These are phyloP conservation scores for Aphidius ervi DNA, from an alignment of 1,140 invertebrate species.

Conservation along the genomic window DNA sequence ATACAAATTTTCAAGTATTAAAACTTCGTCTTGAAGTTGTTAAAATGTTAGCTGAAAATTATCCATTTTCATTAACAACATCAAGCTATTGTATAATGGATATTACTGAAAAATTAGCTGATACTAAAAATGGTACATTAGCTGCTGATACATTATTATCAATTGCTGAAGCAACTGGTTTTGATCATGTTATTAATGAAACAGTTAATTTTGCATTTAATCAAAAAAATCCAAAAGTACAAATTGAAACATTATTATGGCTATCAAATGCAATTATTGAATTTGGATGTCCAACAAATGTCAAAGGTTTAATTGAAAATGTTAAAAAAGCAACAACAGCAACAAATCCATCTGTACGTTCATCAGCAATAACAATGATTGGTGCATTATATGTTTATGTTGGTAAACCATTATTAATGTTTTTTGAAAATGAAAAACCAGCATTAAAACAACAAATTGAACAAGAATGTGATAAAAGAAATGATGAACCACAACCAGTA, in stretches of 20 bases:
- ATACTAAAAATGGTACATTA: constrained; percentile 71
- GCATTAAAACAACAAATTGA: constrained; percentile 81
- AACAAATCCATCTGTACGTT: constrained; percentile 78
- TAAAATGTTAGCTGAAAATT: constrained; percentile 72
- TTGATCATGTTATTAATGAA: constrained; percentile 72
- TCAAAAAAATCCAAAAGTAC: constrained; percentile 90
- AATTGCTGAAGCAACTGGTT: constrained; percentile 71
- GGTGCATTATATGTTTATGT: constrained; percentile 78
- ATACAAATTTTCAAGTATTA: constrained; percentile 91
- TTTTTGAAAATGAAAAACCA: constrained; percentile 85
- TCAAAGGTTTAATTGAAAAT: constrained; percentile 74
- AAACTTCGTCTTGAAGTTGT: constrained; percentile 78
- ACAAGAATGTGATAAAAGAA: constrained; percentile 79
- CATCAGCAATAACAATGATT: constrained; percentile 64
- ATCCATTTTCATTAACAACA: constrained; percentile 67
- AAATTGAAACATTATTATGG: constrained; percentile 80
- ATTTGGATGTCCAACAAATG: constrained; percentile 78
- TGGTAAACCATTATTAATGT: constrained; percentile 68
- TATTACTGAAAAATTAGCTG: constrained; percentile 80
- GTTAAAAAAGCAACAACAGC: constrained; percentile 79
- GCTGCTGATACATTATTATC: constrained; percentile 70
- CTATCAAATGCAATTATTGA: constrained; percentile 72
- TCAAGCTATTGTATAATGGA: constrained; percentile 74
- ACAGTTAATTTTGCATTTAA: constrained; percentile 72
- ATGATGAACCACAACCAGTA: constrained; percentile 65